A percentile compares a stretch with the other conserved stretches of the same genome.
Conservation (phyloP, 2,888 invertebrate species). For the Drosophila borealis region DNA sequence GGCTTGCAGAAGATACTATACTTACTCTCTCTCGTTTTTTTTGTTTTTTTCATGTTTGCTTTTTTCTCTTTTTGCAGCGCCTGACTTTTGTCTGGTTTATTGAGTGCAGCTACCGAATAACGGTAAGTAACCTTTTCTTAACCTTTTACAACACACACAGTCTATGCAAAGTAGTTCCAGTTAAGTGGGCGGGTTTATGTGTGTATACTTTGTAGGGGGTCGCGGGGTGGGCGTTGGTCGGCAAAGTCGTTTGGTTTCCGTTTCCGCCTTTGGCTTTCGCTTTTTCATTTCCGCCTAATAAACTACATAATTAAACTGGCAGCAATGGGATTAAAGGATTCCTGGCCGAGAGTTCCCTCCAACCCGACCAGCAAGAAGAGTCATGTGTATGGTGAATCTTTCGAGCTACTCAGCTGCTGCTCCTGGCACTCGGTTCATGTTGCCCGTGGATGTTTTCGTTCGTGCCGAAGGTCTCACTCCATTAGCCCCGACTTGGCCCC, state of each 20-base stretch:
- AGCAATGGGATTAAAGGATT: constrained; percentile 82
- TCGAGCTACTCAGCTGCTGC: constrained; percentile 35
- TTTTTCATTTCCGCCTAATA: constrained; percentile 83
- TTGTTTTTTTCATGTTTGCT: constrained; percentile 30
- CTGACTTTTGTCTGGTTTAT: constrained; percentile 62
- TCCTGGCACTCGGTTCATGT: constrained; percentile 8
- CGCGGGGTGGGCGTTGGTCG: constrained; percentile 12
- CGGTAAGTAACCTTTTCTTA: constrained; percentile 68
- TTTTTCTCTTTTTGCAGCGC: constrained; percentile 47
- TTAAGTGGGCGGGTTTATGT: constrained; percentile 54
- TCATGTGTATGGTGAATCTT: constrained; percentile 50
- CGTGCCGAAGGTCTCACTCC: constrained; percentile 43
- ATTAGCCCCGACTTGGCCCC: constrained; percentile 47
- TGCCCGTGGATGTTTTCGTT: constrained; percentile 11
- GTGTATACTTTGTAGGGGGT: constrained; percentile 7
- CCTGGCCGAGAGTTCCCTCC: constrained; percentile 36
- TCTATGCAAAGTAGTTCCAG: constrained; percentile 70
- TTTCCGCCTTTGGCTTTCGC: constrained; percentile 79
- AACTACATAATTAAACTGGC: constrained; percentile 83
- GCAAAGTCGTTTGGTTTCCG: constrained; percentile 60
- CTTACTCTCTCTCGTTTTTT: not conserved
- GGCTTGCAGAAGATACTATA: not conserved
- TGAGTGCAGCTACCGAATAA: constrained; percentile 58
- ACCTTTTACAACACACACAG: constrained; percentile 51
- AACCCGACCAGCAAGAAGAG: constrained; percentile 12